A percentile compares a stretch with the other conserved stretches of the same genome.
These are phyloP conservation scores for Heliconius congener DNA, from an alignment of 1,140 invertebrate species.

Conservation along the genomic window DNA sequence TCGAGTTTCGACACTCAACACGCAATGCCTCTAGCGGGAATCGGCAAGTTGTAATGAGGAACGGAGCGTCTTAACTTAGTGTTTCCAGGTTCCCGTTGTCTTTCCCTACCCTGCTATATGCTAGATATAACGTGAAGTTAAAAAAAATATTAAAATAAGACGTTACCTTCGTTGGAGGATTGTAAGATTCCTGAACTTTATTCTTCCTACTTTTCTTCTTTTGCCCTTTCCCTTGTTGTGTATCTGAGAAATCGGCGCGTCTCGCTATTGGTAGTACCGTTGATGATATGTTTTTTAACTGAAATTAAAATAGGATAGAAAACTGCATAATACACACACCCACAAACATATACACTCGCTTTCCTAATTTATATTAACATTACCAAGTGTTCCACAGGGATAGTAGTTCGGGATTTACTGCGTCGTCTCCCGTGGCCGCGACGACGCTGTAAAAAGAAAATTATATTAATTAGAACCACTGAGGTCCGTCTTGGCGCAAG, in stretches of 20 bases:
- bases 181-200: constrained; percentile 44
- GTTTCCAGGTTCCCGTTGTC: not conserved
- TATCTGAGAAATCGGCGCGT: constrained; percentile 37
- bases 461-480: not conserved
- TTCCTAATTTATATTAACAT: not conserved
- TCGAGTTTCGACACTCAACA: too few relatives aligned
- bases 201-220: constrained; percentile 40
- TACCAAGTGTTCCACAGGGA: constrained; percentile 42
- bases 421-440: constrained; percentile 42
- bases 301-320: not conserved
- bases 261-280: constrained; percentile 46
- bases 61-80: not conserved
- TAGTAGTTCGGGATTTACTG: constrained; percentile 19
- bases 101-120: not conserved
- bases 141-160: not conserved
- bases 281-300: constrained; percentile 43
- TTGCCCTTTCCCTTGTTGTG: constrained; percentile 30
- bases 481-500: too few relatives aligned
- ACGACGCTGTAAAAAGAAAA: constrained; percentile 34
- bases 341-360: not conserved
- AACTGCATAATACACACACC: too few relatives aligned
- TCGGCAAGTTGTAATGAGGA: too few relatives aligned
- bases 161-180: constrained; percentile 49
- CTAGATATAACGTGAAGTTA: not conserved
- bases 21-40: too few relatives aligned